Conservation (phyloP, 1,140 invertebrate genomes). For the Myzus persicae region DNA sequence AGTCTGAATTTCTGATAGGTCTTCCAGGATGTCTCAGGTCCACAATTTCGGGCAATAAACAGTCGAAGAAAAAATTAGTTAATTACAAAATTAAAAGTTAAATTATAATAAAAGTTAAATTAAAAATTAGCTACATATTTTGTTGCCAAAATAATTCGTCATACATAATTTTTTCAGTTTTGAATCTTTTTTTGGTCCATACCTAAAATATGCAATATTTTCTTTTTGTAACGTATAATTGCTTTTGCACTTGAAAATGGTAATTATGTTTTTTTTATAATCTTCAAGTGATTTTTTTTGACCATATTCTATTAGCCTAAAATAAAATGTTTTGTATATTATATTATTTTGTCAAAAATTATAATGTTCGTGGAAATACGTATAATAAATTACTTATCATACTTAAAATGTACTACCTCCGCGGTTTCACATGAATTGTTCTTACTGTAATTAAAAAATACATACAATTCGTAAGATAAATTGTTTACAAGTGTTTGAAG, state of each 20-base stretch:
- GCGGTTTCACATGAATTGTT: no score
- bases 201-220: not conserved
- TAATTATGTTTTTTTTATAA: not conserved
- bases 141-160: not conserved
- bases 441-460: no score
- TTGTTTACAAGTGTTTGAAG: no score
- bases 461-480: no score
- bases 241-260: not conserved
- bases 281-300: not conserved
- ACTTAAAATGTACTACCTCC: no score
- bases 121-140: not conserved
- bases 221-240: not conserved
- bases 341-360: not conserved
- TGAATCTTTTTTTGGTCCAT: not conserved
- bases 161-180: not conserved
- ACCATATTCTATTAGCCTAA: constrained; percentile 31
- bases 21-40: not conserved
- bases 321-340: not conserved
- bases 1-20: not conserved
- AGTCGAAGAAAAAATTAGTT: not conserved
- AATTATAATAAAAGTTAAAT: no score
- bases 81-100: no score
- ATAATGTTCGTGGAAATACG: no score
- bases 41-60: not conserved
- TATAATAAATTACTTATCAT: no score